These are phyloP conservation scores for Ochotona princeps DNA, from an alignment of 2,113 vertebrate genomes.

Conservation along the genomic window DNA sequence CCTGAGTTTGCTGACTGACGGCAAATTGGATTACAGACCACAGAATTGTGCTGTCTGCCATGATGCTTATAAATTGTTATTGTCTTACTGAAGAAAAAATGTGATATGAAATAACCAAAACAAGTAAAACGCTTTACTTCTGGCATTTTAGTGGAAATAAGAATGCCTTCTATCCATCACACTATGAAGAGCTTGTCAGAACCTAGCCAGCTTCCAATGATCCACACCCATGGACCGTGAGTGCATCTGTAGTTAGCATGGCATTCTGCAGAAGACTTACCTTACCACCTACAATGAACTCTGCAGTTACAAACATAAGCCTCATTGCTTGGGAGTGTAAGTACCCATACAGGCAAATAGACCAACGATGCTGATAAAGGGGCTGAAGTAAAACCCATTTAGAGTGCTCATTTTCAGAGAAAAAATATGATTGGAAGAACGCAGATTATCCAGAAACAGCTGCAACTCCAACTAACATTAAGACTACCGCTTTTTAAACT, in stretches of 20 bases:
- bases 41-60: neutral
- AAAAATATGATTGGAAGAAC: slow-evolving; percentile 12
- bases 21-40: neutral
- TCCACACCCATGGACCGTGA: neutral
- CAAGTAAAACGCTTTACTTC: neutral
- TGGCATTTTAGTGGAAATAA: slow-evolving; percentile 41
- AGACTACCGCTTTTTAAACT: slow-evolving; percentile 37
- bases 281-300: slow-evolving; percentile 56
- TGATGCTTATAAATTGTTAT: neutral
- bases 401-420: slow-evolving; percentile 48
- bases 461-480: slow-evolving; percentile 24
- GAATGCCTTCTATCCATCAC: neutral
- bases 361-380: slow-evolving; percentile 7
- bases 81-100: slow-evolving; percentile 2
- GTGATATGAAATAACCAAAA: neutral
- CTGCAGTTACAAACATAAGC: slow-evolving; percentile 41
- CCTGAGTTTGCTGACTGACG: neutral
- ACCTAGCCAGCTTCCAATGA: slow-evolving; percentile 55
- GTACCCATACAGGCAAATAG: slow-evolving; percentile 24
- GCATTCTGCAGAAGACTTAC: slow-evolving; percentile 35
- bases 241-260: slow-evolving; percentile 42
- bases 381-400: slow-evolving; percentile 39
- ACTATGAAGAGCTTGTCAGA: slow-evolving; percentile 27
- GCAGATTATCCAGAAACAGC: slow-evolving; percentile 18
- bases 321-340: slow-evolving; percentile 29